phyloP scores from a whole-genome alignment of 2,888 invertebrate species.

The Aleiodes testaceus region DNA sequence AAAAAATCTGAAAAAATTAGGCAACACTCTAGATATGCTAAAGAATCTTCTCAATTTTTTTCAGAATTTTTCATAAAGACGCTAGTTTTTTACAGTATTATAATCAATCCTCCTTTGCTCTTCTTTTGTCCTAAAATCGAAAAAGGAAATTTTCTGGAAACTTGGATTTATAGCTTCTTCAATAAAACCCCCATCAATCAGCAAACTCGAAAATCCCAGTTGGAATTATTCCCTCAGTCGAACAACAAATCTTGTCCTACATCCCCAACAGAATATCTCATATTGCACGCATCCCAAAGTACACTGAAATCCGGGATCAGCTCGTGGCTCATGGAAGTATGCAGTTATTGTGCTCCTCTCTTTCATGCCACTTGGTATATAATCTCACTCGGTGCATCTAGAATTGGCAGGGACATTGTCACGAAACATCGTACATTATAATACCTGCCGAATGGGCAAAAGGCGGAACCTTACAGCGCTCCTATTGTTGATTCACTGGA shows the following conservation, averaged over 20 bases:
- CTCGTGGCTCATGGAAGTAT: slow-evolving; percentile 5
- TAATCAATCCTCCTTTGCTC: too few species aligned
- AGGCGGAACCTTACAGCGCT: slow-evolving; percentile 2
- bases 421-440: slow-evolving; percentile 29
- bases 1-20: too few species aligned
- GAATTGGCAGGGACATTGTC: slow-evolving; percentile 31
- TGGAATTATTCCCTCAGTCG: slow-evolving; percentile 16
- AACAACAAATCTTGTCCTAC: not conserved
- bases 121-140: too few species aligned
- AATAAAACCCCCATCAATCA: not conserved
- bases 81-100: too few species aligned
- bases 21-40: too few species aligned
- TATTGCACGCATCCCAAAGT: slow-evolving; percentile 16
- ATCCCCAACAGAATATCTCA: not conserved
- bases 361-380: not conserved
- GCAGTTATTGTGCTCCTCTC: slow-evolving; percentile 24
- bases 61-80: too few species aligned
- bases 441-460: slow-evolving; percentile 28
- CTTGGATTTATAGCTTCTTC: not conserved
- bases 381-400: slow-evolving; percentile 19
- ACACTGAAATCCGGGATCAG: slow-evolving; percentile 29
- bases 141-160: too few species aligned
- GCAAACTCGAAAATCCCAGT: not conserved
- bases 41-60: too few species aligned
- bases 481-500: slow-evolving; percentile 16